Conservation (phyloP, 2,113 vertebrate species). For the Morone chrysops region DNA sequence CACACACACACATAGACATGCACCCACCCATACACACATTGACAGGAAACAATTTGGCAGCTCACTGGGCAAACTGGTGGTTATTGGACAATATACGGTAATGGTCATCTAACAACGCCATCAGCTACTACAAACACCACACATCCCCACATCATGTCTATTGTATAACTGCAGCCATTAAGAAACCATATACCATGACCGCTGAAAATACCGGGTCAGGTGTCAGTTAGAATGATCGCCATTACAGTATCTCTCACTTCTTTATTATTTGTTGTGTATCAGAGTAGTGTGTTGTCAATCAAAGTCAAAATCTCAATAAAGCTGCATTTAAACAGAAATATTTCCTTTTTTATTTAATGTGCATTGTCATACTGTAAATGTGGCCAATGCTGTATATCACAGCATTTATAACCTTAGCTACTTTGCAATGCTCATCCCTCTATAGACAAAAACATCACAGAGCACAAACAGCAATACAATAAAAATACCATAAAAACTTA, state of each 20-base stretch:
- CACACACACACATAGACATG: slow-evolving; percentile 17
- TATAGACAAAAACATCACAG: neutral
- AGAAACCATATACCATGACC: slow-evolving; percentile 27
- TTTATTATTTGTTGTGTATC: neutral
- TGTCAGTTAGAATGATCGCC: neutral
- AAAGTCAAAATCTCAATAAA: neutral
- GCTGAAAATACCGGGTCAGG: neutral
- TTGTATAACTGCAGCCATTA: slow-evolving; percentile 34
- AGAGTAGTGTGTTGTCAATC: no score
- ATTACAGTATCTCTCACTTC: neutral
- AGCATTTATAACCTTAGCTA: neutral
- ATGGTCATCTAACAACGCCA: slow-evolving; percentile 49
- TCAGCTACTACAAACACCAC: slow-evolving; percentile 49
- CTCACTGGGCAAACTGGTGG: slow-evolving; percentile 56
- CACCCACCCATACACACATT: slow-evolving; percentile 37
- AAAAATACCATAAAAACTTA: slow-evolving; percentile 21
- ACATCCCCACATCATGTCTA: slow-evolving; percentile 35
- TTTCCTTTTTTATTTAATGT: neutral
- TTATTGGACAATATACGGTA: slow-evolving; percentile 62
- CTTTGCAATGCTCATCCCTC: neutral
- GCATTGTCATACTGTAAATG: neutral
- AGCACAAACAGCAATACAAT: slow-evolving; percentile 12
- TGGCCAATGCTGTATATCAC: neutral
- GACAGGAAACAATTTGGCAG: slow-evolving; percentile 75
- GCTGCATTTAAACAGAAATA: neutral